Evolutionary conservation across 2,797 vertebrate genomes (phyloP).

Genomic region (Orientallactaga sibirica): DNA sequence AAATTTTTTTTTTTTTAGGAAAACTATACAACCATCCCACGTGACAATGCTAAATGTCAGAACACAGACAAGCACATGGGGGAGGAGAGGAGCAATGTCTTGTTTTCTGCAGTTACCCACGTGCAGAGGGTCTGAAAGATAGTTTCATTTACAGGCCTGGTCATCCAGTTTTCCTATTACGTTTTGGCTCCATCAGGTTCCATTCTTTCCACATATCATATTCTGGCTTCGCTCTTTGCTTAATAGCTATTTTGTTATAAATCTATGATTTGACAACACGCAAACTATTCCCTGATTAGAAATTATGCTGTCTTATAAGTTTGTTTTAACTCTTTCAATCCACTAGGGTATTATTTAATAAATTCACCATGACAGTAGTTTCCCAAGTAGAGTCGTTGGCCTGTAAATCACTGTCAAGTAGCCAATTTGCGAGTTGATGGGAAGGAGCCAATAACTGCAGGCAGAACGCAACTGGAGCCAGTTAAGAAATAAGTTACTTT

Average conservation of each 20-base stretch:
- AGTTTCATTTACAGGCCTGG: not conserved
- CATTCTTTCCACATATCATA: not conserved
- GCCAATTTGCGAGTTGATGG: constrained; percentile 46
- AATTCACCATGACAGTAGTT: not conserved
- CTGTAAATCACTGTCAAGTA: not conserved
- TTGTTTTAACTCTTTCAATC: constrained; percentile 69
- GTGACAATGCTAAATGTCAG: not conserved
- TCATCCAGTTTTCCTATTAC: not conserved
- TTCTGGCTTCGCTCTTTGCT: constrained; percentile 54
- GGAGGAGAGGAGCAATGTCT: fast-evolving
- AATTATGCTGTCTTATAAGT: constrained; percentile 39
- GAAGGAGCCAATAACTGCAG: constrained; percentile 46
- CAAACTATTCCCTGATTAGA: constrained; percentile 56
- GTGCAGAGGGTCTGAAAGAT: not conserved
- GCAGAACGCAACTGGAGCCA: constrained; percentile 26
- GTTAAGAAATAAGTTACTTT: constrained; percentile 72
- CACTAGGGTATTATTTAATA: not conserved
- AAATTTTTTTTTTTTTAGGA: constrained; percentile 30
- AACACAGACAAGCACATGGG: not conserved
- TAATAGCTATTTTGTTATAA: constrained; percentile 40
- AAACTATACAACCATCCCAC: not conserved
- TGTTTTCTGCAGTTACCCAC: not conserved
- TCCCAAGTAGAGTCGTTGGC: constrained; percentile 14
- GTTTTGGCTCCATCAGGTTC: not conserved
- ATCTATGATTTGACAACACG: constrained; percentile 53